Base-by-base conservation (phyloP, 2,888 invertebrate genomes). In the Tribolium freemani region DNA sequence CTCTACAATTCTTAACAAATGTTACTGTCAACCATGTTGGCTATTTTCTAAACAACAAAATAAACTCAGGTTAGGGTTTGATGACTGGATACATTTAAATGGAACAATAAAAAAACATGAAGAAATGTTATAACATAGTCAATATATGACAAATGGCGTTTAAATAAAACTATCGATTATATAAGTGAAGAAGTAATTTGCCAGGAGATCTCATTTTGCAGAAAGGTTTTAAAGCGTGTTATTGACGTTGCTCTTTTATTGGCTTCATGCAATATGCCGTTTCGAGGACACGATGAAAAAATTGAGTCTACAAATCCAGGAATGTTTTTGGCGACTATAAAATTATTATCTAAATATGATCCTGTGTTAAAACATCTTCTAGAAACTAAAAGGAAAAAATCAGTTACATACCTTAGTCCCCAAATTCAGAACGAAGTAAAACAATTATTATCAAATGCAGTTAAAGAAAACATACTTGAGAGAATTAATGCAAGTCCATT, bases 361-460 rank as follows among this genome's bases (percentile, higher is more conserved):
- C 44, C 16, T n/a, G 61, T 50, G 8, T 20, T 50, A 8, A n/a
- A 50, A 10, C 8, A 50, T 50, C 20, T 50, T 16, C 11, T n/a
- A 10, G 50, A 50, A 50, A 54, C 50, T 9, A 16, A 13, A 56
- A 56, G 21, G n/a, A 67, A 56, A 66, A 53, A 54, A 53, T 66
- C 66, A 9, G 21, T 48, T 10, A 48, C 63, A 10, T 64, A 64
- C 30, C 31, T 56, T 44, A 67, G 57, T 13, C 46, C 67, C n/a
- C 11, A 45, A 20, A 67, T 67, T 6, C 67, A 56, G 56, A 67
- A 67, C 13, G 67, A 67, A 56, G 26, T 67, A 44, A 67, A 56
- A 11, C n/a, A 64, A 5, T 31, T 64, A 11, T 26, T 64, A 10
- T 48, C 50, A 6, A 64, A 51, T 64, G 1, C 64, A 21, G 38